These are phyloP conservation scores for Alauda arvensis DNA, from an alignment of 2,797 vertebrate genomes.

Conservation along the genomic window DNA sequence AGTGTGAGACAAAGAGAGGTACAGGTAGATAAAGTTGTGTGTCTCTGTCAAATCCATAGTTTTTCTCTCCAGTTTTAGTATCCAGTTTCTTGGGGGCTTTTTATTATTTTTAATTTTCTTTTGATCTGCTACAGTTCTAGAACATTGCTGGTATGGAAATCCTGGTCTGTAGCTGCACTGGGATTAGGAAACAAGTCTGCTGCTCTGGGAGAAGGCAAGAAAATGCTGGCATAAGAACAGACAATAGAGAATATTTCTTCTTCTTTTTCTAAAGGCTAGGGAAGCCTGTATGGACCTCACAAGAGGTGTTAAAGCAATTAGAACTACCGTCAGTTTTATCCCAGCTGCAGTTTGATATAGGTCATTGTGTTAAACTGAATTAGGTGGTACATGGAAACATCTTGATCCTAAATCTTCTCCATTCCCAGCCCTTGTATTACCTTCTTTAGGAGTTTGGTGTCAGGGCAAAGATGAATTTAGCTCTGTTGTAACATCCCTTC, in stretches of 20 bases:
- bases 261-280: not conserved
- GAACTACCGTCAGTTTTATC: not conserved
- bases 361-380: not conserved
- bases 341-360: not conserved
- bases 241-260: not conserved
- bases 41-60: not conserved
- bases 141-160: not conserved
- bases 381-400: not conserved
- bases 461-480: not conserved
- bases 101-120: not conserved
- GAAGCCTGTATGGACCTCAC: not conserved
- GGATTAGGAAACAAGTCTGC: not conserved
- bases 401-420: not conserved
- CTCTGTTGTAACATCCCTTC: not conserved
- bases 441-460: not conserved
- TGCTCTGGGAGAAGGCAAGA: not conserved
- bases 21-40: not conserved
- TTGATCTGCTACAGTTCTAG: not conserved
- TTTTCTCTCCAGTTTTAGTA: not conserved
- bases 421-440: not conserved
- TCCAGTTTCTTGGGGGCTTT: not conserved
- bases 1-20: not conserved
- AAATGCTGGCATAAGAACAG: constrained; percentile 15
- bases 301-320: not conserved
- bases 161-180: not conserved